Evolutionary conservation across 2,113 vertebrate genomes (phyloP).

Genomic region (Chloropsis cyanopogon): DNA sequence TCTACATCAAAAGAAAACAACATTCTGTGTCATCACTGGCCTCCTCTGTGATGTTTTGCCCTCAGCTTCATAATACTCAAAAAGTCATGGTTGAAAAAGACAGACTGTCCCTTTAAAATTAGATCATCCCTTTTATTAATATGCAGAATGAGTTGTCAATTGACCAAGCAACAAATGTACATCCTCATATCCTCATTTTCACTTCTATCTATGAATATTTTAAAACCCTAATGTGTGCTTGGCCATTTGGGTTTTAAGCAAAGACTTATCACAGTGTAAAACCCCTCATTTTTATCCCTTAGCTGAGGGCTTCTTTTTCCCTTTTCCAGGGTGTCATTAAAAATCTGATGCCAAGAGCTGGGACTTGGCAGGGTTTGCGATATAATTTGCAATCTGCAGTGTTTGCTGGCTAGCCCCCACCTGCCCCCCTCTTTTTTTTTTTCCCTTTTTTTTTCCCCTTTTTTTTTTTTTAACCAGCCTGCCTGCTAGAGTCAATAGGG

Average conservation of each 20-base stretch:
- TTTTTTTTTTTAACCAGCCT: conserved; percentile 82
- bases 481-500: conserved; percentile 97
- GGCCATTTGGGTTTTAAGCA: conserved; percentile 82
- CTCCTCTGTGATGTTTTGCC: conserved; percentile 68
- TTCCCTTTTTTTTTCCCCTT: conserved; percentile 27
- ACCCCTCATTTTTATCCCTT: conserved; percentile 83
- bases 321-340: conserved; percentile 85
- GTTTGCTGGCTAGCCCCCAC: conserved; percentile 79
- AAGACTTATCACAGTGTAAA: conserved; percentile 82
- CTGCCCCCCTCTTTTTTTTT: conserved; percentile 56
- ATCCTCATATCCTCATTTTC: conserved; percentile 82
- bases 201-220: conserved; percentile 93
- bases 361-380: conserved; percentile 86
- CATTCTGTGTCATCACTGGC: conserved; percentile 42
- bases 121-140: conserved; percentile 80
- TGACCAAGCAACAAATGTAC: conserved; percentile 83
- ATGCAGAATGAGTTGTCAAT: conserved; percentile 87
- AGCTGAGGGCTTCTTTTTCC: conserved; percentile 80
- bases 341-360: conserved; percentile 85
- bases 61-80: conserved; percentile 64
- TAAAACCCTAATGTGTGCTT: conserved; percentile 87
- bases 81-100: conserved; percentile 62
- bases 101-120: conserved; percentile 77
- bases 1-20: conserved; percentile 72
- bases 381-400: conserved; percentile 89